Evolutionary conservation across 2,888 invertebrate genomes (phyloP).

Genomic region (Conomelus anceps): DNA sequence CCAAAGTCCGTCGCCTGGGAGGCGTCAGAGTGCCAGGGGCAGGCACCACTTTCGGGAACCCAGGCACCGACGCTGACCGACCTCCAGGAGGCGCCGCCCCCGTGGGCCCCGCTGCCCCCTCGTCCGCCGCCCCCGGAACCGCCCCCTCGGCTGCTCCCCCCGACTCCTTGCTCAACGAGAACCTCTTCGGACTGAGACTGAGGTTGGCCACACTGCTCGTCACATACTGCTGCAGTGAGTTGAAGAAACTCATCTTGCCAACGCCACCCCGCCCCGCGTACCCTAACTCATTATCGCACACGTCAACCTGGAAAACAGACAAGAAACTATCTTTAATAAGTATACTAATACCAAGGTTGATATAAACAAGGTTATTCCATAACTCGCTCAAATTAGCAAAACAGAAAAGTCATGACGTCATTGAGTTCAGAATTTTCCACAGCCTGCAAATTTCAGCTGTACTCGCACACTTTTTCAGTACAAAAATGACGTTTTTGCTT

Average conservation of each 20-base stretch:
- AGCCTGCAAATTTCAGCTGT: too few relatives aligned
- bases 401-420: too few relatives aligned
- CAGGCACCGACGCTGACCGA: constrained; percentile 42
- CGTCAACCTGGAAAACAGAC: neutral
- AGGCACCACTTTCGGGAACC: constrained; percentile 51
- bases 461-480: too few relatives aligned
- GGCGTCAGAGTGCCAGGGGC: constrained; percentile 58
- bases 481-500: too few relatives aligned
- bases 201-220: constrained; percentile 78
- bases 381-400: too few relatives aligned
- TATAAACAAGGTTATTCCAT: too few relatives aligned
- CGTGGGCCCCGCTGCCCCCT: constrained; percentile 23
- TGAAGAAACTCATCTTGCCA: constrained; percentile 70
- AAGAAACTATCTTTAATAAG: neutral
- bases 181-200: constrained; percentile 67
- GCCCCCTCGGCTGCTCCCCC: constrained; percentile 35
- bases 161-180: constrained; percentile 61
- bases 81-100: constrained; percentile 29
- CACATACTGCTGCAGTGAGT: constrained; percentile 77
- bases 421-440: too few relatives aligned
- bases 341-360: too few relatives aligned
- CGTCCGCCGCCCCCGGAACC: constrained; percentile 1
- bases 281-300: neutral
- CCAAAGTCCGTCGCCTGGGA: constrained; percentile 54
- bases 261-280: neutral